These are phyloP conservation scores for Ptiloglossa arizonensis DNA, from an alignment of 1,140 invertebrate genomes.

Conservation along the genomic window DNA sequence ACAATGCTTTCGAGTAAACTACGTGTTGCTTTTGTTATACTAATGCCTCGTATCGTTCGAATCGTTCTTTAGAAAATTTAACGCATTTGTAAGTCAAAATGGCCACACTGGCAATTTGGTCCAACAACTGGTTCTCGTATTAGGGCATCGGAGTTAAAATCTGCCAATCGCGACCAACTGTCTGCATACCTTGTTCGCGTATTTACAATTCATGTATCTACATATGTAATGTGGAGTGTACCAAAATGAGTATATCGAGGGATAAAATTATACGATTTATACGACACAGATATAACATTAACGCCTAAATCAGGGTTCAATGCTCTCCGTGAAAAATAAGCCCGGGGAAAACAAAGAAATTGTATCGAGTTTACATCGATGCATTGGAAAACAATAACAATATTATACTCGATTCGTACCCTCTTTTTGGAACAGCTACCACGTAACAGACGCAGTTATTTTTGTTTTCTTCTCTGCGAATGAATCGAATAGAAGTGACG, in stretches of 20 bases:
- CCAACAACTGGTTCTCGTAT: slow-evolving; percentile 68
- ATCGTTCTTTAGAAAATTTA: slow-evolving; percentile 55
- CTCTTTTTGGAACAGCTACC: background rate
- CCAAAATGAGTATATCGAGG: background rate
- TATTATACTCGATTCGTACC: background rate
- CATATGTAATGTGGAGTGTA: background rate
- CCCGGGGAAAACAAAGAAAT: too few relatives aligned
- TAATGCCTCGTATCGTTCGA: slow-evolving; percentile 44
- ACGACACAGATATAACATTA: background rate
- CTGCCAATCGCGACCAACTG: slow-evolving; percentile 56
- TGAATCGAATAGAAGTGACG: background rate
- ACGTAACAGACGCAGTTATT: background rate
- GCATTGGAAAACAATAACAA: background rate
- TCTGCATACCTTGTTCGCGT: slow-evolving; percentile 13
- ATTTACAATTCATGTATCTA: slow-evolving; percentile 15
- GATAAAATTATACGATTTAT: background rate
- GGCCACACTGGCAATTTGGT: slow-evolving; percentile 65
- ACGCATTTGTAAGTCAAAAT: slow-evolving; percentile 56
- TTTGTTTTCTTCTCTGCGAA: background rate
- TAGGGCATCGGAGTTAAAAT: slow-evolving; percentile 63
- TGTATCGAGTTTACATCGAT: too few relatives aligned
- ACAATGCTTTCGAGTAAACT: slow-evolving; percentile 27
- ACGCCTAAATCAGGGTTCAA: background rate
- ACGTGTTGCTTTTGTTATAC: slow-evolving; percentile 35
- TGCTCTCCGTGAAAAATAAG: background rate